Base-by-base conservation (phyloP, 2,888 invertebrate species). In the Agrochola circellaris region DNA sequence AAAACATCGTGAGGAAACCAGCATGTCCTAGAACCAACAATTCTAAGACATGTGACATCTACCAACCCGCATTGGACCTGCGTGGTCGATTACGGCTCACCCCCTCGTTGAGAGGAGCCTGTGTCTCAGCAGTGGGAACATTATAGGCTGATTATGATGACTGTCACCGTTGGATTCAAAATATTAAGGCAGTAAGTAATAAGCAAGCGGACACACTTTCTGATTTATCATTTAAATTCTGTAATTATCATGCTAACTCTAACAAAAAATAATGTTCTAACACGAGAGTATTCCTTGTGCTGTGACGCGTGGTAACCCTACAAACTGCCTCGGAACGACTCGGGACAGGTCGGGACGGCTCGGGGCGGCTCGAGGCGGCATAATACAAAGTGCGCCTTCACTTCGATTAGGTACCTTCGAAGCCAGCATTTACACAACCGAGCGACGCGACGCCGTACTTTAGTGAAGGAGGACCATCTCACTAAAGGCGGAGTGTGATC, bases 371-470 rank as follows among this genome's bases (percentile, higher is more conserved):
- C 20, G 26, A 30, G 5, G 26, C 56, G 26, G 58, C 48, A 60
- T 65, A 54, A 60, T 68, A 79, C 71, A 64, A 62, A 75, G 58
- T 75, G 81, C 56, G 70, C n/a, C 72, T 86, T 81, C 62, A 79
- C 68, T 81, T 81, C 64, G 79, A 79, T 86, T 73, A 45, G 45
- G 15, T 45, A 83, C 73, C 73, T 79, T 67, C 23, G 60, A 54
- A 77, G 66, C 58, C 66, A 58, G 78, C 75, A 74, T 81, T 79
- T 69, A 78, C 73, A 73, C 64, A 68, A 58, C 17, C 58, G 73
- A 73, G 48, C 51, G 70, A 67, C 65, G 61, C 11, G n/a, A 67
- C 62, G 58, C 13, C 58, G 51, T 66, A 65, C 13, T 78, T 77
- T 73, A 66, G 74, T 48, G 64, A 72, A 68, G 26, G 20, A 78